Evolutionary conservation across 2,888 invertebrate species (phyloP).

Genomic region (Hecatera dysodea): DNA sequence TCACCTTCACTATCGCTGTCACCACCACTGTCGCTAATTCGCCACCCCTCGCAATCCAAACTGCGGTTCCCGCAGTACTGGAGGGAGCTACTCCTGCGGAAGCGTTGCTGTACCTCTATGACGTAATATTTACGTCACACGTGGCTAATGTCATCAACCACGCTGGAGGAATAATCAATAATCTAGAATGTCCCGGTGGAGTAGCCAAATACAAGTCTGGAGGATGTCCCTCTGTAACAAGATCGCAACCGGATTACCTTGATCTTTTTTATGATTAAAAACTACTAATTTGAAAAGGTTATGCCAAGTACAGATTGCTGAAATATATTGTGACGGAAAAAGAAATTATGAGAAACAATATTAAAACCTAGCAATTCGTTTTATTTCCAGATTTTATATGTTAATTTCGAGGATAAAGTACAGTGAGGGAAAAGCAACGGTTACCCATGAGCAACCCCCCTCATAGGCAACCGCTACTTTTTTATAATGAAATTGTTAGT

Average conservation of each 20-base stretch:
- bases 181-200: background rate
- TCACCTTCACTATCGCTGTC: background rate
- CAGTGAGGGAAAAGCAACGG: too few relatives aligned
- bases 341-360: background rate
- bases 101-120: conserved; percentile 35
- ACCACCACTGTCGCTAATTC: background rate
- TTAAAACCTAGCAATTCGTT: background rate
- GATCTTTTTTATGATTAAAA: background rate
- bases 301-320: background rate
- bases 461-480: too few relatives aligned
- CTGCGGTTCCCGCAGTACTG: background rate
- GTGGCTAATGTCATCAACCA: background rate
- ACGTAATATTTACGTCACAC: conserved; percentile 18
- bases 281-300: background rate
- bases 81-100: conserved; percentile 12
- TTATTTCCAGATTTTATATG: background rate
- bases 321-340: background rate
- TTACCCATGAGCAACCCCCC: too few relatives aligned
- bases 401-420: background rate
- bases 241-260: background rate
- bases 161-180: background rate
- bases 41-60: accelerated
- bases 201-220: background rate
- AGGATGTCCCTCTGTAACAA: background rate
- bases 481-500: too few relatives aligned